These are phyloP conservation scores for Tipula lateralis DNA, from an alignment of 2,888 invertebrate genomes.

Conservation along the genomic window DNA sequence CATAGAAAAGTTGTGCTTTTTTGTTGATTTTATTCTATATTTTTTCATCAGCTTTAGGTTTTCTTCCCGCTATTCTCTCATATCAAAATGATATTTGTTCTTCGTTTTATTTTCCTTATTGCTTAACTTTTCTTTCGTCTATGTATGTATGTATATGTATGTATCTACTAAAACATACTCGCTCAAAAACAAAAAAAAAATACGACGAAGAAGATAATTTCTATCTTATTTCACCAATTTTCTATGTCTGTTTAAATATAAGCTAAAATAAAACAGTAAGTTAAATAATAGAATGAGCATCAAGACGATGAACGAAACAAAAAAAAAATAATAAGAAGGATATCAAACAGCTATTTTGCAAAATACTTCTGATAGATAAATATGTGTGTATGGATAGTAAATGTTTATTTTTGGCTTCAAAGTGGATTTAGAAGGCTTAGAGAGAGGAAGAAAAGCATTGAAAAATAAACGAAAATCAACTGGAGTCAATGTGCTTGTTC, in stretches of 20 bases:
- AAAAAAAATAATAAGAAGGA: background rate
- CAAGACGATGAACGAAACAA: background rate
- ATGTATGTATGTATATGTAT: no score
- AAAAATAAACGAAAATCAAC: constrained; percentile 4
- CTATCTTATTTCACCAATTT: constrained; percentile 19
- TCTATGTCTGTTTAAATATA: constrained; percentile 24
- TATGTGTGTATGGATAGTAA: constrained; percentile 19
- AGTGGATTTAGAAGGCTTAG: constrained; percentile 2
- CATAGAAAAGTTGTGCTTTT: background rate
- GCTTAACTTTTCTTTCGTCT: background rate
- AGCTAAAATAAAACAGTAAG: constrained; percentile 19
- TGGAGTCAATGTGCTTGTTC: background rate
- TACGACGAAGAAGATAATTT: background rate
- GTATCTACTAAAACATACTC: no score
- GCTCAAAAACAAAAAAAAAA: background rate
- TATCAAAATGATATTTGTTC: background rate
- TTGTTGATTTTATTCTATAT: background rate
- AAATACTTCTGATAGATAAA: constrained; percentile 24
- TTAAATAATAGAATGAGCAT: constrained; percentile 9
- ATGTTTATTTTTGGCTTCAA: constrained; percentile 19
- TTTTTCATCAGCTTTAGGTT: background rate
- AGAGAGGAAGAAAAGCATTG: background rate
- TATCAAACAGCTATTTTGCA: constrained; percentile 11
- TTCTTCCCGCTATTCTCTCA: background rate
- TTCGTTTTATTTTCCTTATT: background rate